phyloP scores from a whole-genome alignment of 2,113 vertebrate genomes.

The Pterocles orientalis region DNA sequence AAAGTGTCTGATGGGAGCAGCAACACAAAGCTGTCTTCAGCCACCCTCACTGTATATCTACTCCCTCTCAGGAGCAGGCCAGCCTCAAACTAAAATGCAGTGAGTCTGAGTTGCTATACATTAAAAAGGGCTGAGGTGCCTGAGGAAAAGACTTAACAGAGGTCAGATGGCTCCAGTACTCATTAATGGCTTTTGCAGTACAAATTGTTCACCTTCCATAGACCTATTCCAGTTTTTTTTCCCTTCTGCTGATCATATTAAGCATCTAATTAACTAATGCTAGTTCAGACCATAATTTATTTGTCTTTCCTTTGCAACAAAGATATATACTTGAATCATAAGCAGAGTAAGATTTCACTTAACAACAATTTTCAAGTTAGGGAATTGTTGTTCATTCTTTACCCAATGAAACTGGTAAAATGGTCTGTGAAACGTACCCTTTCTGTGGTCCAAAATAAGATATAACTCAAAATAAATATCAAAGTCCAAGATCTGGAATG shows the following conservation, averaged over 20 bases:
- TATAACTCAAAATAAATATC: conserved; percentile 41
- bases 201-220: background rate
- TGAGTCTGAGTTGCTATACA: background rate
- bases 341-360: conserved; percentile 25
- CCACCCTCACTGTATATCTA: background rate
- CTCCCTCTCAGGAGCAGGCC: background rate
- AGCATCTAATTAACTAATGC: background rate
- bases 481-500: conserved; percentile 35
- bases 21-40: background rate
- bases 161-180: background rate
- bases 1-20: background rate
- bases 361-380: background rate
- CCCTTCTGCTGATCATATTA: background rate
- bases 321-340: background rate
- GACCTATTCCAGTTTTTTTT: background rate
- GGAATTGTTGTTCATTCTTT: conserved; percentile 20
- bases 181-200: background rate
- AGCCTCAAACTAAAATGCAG: background rate
- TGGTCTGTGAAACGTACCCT: conserved; percentile 26
- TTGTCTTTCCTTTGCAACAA: background rate
- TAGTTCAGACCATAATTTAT: background rate
- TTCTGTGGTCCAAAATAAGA: conserved; percentile 13
- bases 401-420: background rate
- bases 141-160: background rate
- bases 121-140: background rate